Evolutionary conservation across 2,888 invertebrate genomes (phyloP).

Genomic region (Cancer borealis): DNA sequence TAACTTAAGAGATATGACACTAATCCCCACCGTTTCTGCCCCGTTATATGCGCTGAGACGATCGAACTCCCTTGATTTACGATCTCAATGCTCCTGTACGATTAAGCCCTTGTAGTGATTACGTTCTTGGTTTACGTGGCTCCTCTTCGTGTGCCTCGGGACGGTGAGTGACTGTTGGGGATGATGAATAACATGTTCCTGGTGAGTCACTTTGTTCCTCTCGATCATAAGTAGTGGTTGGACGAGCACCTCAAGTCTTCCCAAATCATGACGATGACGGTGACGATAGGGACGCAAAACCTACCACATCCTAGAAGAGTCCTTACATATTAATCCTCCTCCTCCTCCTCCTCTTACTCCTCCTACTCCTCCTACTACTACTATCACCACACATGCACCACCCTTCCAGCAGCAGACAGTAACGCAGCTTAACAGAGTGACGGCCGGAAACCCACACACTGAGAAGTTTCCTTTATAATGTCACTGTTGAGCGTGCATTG

Average conservation of each 20-base stretch:
- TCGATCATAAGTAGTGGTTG: background rate
- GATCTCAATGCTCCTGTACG: background rate
- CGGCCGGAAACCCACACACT: background rate
- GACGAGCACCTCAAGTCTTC: background rate
- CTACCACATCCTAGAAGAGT: too few species aligned
- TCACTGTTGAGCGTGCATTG: background rate
- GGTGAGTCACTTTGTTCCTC: background rate
- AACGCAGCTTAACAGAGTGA: background rate
- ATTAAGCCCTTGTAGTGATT: conserved; percentile 10
- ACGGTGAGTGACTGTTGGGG: background rate
- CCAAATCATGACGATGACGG: background rate
- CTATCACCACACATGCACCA: background rate
- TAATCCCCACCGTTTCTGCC: background rate
- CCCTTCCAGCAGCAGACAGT: too few species aligned
- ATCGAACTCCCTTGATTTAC: background rate
- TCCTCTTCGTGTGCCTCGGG: background rate
- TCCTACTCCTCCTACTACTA: background rate
- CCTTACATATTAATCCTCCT: background rate
- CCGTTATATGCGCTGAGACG: background rate
- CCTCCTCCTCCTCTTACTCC: background rate
- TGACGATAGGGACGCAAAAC: background rate
- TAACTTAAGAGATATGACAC: background rate
- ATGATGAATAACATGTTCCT: background rate
- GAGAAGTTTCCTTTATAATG: background rate
- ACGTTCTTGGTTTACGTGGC: conserved; percentile 2